Percentiles rank a stretch among this genome's conserved stretches.
Evolutionary conservation across 2,797 vertebrate species (phyloP).

Genomic region (Liparis tanakae): DNA sequence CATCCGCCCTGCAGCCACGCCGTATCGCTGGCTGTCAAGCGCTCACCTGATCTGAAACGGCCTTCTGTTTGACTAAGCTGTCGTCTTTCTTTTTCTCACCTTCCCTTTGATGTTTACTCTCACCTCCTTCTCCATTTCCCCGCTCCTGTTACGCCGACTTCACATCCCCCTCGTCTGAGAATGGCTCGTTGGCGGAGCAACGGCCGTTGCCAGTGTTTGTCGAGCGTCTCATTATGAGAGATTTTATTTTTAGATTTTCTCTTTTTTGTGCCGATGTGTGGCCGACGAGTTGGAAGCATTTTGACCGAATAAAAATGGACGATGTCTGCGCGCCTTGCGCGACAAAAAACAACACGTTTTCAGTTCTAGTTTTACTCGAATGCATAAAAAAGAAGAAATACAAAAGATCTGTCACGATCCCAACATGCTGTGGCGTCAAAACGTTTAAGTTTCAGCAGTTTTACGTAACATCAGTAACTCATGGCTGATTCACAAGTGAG

Average conservation of each 20-base stretch:
- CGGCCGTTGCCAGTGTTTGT: constrained; percentile 31
- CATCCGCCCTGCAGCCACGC: constrained; percentile 54
- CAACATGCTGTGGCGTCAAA: constrained; percentile 57
- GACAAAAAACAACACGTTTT: constrained; percentile 34
- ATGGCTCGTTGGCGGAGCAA: constrained; percentile 17
- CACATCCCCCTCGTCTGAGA: constrained; percentile 42
- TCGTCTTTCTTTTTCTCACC: constrained; percentile 52
- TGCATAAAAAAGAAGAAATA: constrained; percentile 27
- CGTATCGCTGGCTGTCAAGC: constrained; percentile 64
- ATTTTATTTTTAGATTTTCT: not conserved
- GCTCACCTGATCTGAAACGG: constrained; percentile 44
- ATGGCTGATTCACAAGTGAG: constrained; percentile 67
- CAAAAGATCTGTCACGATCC: constrained; percentile 45
- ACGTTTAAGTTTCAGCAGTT: constrained; percentile 63
- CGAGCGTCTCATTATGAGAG: constrained; percentile 33
- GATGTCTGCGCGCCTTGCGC: constrained; percentile 33
- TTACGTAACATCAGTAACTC: constrained; percentile 63
- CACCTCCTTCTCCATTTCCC: constrained; percentile 37
- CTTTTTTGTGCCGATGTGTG: constrained; percentile 7
- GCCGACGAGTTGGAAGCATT: constrained; percentile 32
- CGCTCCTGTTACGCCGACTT: constrained; percentile 22
- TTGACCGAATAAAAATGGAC: constrained; percentile 28
- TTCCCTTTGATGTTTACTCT: constrained; percentile 61
- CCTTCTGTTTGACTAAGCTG: constrained; percentile 37
- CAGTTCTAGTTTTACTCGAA: constrained; percentile 48